Evolutionary conservation across 2,888 invertebrate species (phyloP).

Genomic region (Thera obeliscata): DNA sequence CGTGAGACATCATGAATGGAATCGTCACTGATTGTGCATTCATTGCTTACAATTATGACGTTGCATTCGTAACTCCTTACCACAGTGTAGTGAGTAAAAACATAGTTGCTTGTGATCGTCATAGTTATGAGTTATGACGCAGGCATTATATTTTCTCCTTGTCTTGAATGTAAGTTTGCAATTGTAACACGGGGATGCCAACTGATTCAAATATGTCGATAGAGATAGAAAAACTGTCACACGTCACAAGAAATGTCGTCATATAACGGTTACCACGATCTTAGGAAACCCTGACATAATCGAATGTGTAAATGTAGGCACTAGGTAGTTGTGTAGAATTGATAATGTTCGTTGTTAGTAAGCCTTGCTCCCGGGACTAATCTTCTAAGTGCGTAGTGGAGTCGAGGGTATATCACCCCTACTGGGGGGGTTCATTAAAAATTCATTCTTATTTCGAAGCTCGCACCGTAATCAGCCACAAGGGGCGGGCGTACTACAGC

Average conservation of each 20-base stretch:
- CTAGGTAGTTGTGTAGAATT: constrained; percentile 48
- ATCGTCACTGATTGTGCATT: constrained; percentile 40
- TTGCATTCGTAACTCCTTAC: constrained; percentile 8
- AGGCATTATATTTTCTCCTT: too few species aligned
- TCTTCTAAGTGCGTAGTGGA: constrained; percentile 81
- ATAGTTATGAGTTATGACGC: too few species aligned
- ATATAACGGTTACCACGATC: background rate
- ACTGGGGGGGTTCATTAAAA: constrained; percentile 76
- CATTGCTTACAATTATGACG: constrained; percentile 38
- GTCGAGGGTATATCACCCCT: constrained; percentile 40
- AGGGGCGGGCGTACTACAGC: constrained; percentile 62
- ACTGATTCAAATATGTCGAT: background rate
- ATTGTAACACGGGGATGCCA: too few species aligned
- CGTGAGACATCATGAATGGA: constrained; percentile 40
- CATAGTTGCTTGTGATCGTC: background rate
- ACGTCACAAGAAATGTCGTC: background rate
- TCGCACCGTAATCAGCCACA: constrained; percentile 75
- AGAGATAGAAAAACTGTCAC: background rate
- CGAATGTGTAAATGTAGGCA: constrained; percentile 22
- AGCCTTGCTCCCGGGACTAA: constrained; percentile 79
- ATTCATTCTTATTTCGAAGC: constrained; percentile 83
- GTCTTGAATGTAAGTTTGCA: too few species aligned
- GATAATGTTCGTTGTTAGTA: constrained; percentile 62
- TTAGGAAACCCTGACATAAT: constrained; percentile 8
- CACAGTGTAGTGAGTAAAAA: background rate